Evolutionary conservation across 2,888 invertebrate genomes (phyloP).

Genomic region (Neocrepidodera transversa): DNA sequence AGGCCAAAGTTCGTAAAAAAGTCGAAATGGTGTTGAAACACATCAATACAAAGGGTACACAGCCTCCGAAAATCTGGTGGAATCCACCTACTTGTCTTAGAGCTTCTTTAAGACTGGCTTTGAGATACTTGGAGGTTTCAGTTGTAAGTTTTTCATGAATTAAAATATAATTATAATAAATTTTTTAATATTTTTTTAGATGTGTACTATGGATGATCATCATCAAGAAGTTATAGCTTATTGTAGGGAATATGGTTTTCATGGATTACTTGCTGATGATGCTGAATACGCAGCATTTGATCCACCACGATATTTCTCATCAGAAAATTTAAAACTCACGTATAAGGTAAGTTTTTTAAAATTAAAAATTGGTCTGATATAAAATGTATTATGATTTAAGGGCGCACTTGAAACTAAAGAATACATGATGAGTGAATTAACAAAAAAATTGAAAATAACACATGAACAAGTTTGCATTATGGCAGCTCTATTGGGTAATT

Average conservation of each 20-base stretch:
- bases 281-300: slow-evolving; percentile 89
- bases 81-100: slow-evolving; percentile 84
- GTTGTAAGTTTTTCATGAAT: slow-evolving; percentile 64
- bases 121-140: slow-evolving; percentile 82
- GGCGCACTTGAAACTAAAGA: slow-evolving; percentile 90
- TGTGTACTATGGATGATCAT: slow-evolving; percentile 90
- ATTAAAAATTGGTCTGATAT: too few relatives aligned
- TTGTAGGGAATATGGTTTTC: slow-evolving; percentile 84
- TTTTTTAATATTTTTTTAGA: slow-evolving; percentile 58
- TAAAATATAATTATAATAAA: slow-evolving; percentile 2
- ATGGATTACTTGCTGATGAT: slow-evolving; percentile 86
- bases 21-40: slow-evolving; percentile 85
- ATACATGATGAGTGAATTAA: slow-evolving; percentile 83
- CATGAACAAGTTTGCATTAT: slow-evolving; percentile 83
- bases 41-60: slow-evolving; percentile 84
- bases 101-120: slow-evolving; percentile 82
- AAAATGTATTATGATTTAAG: slow-evolving; percentile 57
- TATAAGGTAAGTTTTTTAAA: slow-evolving; percentile 70
- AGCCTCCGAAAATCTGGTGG: slow-evolving; percentile 82
- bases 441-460: slow-evolving; percentile 77
- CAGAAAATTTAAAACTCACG: slow-evolving; percentile 85
- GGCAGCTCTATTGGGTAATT: slow-evolving; percentile 86
- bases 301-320: slow-evolving; percentile 89
- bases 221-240: slow-evolving; percentile 91
- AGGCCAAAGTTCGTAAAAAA: slow-evolving; percentile 76